Evolutionary conservation across 2,888 invertebrate genomes (phyloP).

Genomic region (Spisula solida): DNA sequence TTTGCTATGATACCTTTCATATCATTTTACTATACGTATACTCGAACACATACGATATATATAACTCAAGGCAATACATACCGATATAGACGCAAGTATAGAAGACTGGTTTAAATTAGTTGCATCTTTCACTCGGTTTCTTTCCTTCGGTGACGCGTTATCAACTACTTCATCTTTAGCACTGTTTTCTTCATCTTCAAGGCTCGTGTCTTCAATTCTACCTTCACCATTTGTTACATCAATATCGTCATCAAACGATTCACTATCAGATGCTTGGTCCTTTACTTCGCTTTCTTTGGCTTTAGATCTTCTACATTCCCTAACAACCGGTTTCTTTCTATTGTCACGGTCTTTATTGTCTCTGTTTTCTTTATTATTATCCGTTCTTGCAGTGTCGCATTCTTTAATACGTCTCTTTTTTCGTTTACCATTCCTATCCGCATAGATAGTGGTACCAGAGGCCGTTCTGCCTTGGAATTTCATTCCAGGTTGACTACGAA

Average conservation of each 20-base stretch:
- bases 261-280: neutral
- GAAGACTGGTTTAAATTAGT: neutral
- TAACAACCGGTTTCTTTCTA: constrained; percentile 12
- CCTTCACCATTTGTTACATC: neutral
- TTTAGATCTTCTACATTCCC: constrained; percentile 15
- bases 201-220: neutral
- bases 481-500: constrained; percentile 28
- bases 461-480: constrained; percentile 25
- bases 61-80: neutral
- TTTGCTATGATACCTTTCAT: too few relatives aligned
- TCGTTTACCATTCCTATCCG: constrained; percentile 38
- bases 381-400: constrained; percentile 29
- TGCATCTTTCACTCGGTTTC: neutral
- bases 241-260: neutral
- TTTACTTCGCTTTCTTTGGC: neutral
- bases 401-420: constrained; percentile 43
- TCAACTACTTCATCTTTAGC: constrained; percentile 1
- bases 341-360: constrained; percentile 11
- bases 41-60: too few relatives aligned
- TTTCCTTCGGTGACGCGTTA: neutral
- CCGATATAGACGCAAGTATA: neutral
- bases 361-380: neutral
- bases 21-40: too few relatives aligned
- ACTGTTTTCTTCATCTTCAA: neutral
- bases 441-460: constrained; percentile 29